A percentile compares a stretch with the other conserved stretches of the same genome.
Evolutionary conservation across 2,888 invertebrate genomes (phyloP).

Genomic region (Drosophila koepferae): DNA sequence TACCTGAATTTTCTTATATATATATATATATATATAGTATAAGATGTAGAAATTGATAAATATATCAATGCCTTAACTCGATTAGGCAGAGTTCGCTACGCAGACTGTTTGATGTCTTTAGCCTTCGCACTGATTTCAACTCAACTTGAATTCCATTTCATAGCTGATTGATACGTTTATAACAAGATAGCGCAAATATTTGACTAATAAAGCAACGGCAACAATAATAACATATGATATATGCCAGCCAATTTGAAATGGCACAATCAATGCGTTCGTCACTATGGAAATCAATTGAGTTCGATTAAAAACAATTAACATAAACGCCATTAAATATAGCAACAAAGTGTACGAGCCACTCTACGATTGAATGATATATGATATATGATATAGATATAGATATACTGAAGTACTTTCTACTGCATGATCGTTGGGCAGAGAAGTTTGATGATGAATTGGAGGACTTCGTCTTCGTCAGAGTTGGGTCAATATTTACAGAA

Average conservation of each 20-base stretch:
- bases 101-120: constrained; percentile 19
- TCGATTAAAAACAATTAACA: constrained; percentile 75
- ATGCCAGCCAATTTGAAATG: constrained; percentile 29
- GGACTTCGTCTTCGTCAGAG: constrained; percentile 9
- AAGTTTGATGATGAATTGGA: constrained; percentile 17
- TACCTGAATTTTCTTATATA: too few relatives aligned
- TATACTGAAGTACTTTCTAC: constrained; percentile 12
- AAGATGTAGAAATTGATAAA: neutral
- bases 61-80: constrained; percentile 11
- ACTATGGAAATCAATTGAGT: constrained; percentile 74
- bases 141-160: neutral
- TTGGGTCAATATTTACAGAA: constrained; percentile 43
- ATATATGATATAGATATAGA: neutral
- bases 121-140: constrained; percentile 43
- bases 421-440: neutral
- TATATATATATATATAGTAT: neutral
- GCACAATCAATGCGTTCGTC: constrained; percentile 75
- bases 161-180: constrained; percentile 35
- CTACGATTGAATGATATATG: constrained; percentile 39
- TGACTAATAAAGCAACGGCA: constrained; percentile 2
- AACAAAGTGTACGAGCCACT: constrained; percentile 17
- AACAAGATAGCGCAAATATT: constrained; percentile 23
- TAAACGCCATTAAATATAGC: constrained; percentile 61
- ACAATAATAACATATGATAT: neutral
- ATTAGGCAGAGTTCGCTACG: constrained; percentile 17